Conservation (phyloP, 2,797 vertebrate species). For the Sebastes flavidus region DNA sequence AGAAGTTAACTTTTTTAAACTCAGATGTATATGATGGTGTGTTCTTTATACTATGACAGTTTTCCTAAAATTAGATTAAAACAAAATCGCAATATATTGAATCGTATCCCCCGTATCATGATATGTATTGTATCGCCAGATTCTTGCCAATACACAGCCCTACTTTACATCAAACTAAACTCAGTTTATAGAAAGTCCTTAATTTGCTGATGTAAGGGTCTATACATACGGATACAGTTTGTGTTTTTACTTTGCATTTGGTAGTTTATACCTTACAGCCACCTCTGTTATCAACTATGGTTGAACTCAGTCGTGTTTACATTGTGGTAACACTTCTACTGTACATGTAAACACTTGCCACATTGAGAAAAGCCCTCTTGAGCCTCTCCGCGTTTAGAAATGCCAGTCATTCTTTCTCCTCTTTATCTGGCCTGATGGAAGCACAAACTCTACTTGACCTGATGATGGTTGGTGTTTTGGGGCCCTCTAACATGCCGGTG, state of each 20-base stretch:
- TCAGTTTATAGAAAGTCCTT: neutral
- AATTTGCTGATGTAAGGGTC: neutral
- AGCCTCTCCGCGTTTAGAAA: slow-evolving; percentile 9
- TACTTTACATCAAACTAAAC: neutral
- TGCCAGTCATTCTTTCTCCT: slow-evolving; percentile 47
- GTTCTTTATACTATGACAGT: too few relatives aligned
- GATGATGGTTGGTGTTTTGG: slow-evolving; percentile 9
- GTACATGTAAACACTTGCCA: neutral
- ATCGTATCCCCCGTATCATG: too few relatives aligned
- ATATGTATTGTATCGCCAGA: too few relatives aligned
- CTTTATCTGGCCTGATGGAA: slow-evolving; percentile 41
- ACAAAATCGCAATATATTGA: too few relatives aligned
- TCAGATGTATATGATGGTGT: too few relatives aligned
- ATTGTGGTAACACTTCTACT: neutral
- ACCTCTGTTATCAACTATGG: neutral
- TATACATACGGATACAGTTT: neutral
- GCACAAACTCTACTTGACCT: slow-evolving; percentile 36
- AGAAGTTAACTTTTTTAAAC: rapidly evolving
- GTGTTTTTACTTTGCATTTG: neutral
- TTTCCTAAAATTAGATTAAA: too few relatives aligned
- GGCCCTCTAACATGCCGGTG: neutral
- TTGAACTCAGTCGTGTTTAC: neutral
- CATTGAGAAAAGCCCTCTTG: neutral
- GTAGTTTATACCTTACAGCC: neutral
- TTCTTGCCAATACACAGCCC: too few relatives aligned